Base-by-base conservation (phyloP, 2,888 invertebrate species). In the Melitaea athalia region DNA sequence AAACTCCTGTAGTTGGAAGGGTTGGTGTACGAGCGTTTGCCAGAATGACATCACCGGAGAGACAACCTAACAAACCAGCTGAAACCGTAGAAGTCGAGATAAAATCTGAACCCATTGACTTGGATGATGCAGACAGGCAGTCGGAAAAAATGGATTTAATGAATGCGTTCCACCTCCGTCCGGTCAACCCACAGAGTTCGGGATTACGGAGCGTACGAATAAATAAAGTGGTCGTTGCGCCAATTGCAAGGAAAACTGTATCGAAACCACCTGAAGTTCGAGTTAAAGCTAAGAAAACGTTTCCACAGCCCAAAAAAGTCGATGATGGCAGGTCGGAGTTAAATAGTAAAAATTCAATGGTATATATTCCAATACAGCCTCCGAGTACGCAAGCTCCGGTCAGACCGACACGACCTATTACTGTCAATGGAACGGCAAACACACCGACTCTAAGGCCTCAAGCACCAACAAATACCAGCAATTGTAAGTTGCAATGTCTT, bases 321-420 rank as follows among this genome's bases (percentile, higher is more conserved):
- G 87, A 85, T 4, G 91, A 92, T 0, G 83, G 83, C 0, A 76
- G 87, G 1, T 86, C 89, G 15, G 91, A 91, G 63, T 72, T 92
- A 68, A 89, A 86, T 63, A 82, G 86, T 24, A 92, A 92, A 77
- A 92, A 92, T 75, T 88, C 91, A 0, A 92, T 92, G 92, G 92
- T 92, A 71, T 92, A 92, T 70, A 92, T 92, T 15, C 92, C 92
- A 0, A 91, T 92, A 38, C 91, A 90, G 78, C 92, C 92, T 73
- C 86, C 92, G n/a, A 75, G 75, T 45, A 85, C 89, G 17, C 88
- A 88, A 70, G 86, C 88, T 50, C 92, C 91, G 0, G 68, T 81
- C 31, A 73, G 87, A 5, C 59, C 75, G 7, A 64, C 72, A 10
- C 69, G 81, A 8, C 73, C 84, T 4, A 63, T 71, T 1, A 62